Conservation (phyloP, 2,888 invertebrate genomes). For the Nipponacmea schrenckii region DNA sequence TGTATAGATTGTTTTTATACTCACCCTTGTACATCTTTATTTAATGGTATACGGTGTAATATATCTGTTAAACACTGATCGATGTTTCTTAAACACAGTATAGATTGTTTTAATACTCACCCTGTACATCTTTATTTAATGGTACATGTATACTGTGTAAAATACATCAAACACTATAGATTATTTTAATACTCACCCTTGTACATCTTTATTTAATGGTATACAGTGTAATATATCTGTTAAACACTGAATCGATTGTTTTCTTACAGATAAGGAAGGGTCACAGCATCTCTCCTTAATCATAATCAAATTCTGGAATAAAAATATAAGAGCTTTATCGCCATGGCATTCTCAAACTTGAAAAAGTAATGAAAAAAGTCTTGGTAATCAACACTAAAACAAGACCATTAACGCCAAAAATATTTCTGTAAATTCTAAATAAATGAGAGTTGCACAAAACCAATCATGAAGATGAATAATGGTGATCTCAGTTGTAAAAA, state of each 20-base stretch:
- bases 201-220: constrained; percentile 66
- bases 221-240: constrained; percentile 70
- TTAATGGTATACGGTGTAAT: constrained; percentile 67
- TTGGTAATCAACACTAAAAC: too few relatives aligned
- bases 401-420: too few relatives aligned
- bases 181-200: constrained; percentile 49
- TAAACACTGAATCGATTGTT: constrained; percentile 71
- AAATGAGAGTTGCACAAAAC: too few relatives aligned
- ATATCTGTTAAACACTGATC: constrained; percentile 71
- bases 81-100: constrained; percentile 71
- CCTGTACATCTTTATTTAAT: too few relatives aligned
- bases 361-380: too few relatives aligned
- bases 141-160: too few relatives aligned
- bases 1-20: constrained; percentile 13
- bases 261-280: constrained; percentile 71
- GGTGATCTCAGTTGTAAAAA: too few relatives aligned
- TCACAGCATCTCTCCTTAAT: constrained; percentile 70
- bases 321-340: neutral
- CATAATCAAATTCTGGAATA: constrained; percentile 53
- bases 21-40: constrained; percentile 65
- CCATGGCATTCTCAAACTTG: too few relatives aligned
- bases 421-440: too few relatives aligned
- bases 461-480: too few relatives aligned
- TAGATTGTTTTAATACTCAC: constrained; percentile 70
- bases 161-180: too few relatives aligned